These are phyloP conservation scores for Colostygia pectinataria DNA, from an alignment of 2,888 invertebrate species.

Conservation along the genomic window DNA sequence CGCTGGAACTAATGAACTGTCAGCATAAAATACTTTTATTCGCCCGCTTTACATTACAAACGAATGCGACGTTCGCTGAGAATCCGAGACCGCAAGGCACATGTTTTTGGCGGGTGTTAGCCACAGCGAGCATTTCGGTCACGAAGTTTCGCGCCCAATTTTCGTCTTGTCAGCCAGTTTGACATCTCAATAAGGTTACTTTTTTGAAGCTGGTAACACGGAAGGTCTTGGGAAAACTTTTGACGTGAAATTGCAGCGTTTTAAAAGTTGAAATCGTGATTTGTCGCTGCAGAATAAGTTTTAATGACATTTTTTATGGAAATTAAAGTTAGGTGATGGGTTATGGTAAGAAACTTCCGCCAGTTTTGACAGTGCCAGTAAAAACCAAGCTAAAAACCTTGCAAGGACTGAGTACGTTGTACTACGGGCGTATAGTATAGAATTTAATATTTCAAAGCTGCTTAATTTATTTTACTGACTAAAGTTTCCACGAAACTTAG, in stretches of 20 bases:
- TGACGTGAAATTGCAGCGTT: constrained; percentile 37
- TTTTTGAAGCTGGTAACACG: constrained; percentile 46
- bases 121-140: constrained; percentile 52
- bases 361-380: constrained; percentile 2
- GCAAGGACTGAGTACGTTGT: no score
- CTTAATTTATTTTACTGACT: no score
- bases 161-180: constrained; percentile 66
- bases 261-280: constrained; percentile 31
- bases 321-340: constrained; percentile 25
- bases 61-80: constrained; percentile 57
- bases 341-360: constrained; percentile 19
- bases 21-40: constrained; percentile 38
- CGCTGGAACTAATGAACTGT: constrained; percentile 33
- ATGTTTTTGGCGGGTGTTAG: constrained; percentile 68
- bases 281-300: constrained; percentile 31
- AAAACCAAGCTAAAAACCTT: background rate
- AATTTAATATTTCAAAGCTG: no score
- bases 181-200: constrained; percentile 64
- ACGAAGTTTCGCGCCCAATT: constrained; percentile 76
- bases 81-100: constrained; percentile 60
- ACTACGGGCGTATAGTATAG: no score
- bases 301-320: constrained; percentile 25
- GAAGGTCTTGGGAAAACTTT: constrained; percentile 44
- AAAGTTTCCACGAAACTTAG: no score
- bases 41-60: constrained; percentile 50